These are phyloP conservation scores for Athripsodes cinereus DNA, from an alignment of 2,888 invertebrate species.

Conservation along the genomic window DNA sequence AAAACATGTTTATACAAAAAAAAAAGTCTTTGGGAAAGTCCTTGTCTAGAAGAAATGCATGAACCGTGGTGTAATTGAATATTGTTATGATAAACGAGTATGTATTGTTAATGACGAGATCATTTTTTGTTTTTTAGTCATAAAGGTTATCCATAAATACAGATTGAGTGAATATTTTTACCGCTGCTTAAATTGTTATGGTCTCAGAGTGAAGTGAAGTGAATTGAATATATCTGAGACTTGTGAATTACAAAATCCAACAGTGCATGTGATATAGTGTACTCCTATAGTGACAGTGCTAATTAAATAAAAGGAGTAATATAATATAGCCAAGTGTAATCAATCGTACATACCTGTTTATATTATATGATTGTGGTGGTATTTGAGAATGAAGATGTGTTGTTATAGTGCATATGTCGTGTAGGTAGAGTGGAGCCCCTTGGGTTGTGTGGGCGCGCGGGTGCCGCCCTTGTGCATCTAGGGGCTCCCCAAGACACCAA, in stretches of 20 bases:
- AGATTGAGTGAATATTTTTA: too few relatives aligned
- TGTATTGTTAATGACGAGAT: too few relatives aligned
- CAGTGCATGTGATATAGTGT: conserved; percentile 3
- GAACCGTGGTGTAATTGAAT: background rate
- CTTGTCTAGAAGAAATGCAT: too few relatives aligned
- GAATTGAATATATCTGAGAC: too few relatives aligned
- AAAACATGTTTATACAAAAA: too few relatives aligned
- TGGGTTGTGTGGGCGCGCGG: conserved; percentile 38
- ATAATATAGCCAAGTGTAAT: background rate
- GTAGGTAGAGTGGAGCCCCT: conserved; percentile 38
- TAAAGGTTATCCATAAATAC: too few relatives aligned
- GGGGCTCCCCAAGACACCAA: conserved; percentile 56
- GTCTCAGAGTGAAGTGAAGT: too few relatives aligned
- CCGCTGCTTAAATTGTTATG: too few relatives aligned
- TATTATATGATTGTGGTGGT: background rate
- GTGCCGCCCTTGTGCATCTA: conserved; percentile 48
- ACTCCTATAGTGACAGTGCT: conserved; percentile 2
- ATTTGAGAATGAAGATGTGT: conserved; percentile 13
- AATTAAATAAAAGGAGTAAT: background rate
- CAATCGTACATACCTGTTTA: background rate
- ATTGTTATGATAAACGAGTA: background rate
- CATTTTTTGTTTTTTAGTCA: too few relatives aligned
- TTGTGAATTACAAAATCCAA: background rate
- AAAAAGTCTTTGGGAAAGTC: too few relatives aligned
- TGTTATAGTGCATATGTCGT: conserved; percentile 12